Percentiles rank a stretch among this genome's conserved stretches.
phyloP scores from a whole-genome alignment of 2,888 invertebrate genomes.

The Brachypterus glaber region DNA sequence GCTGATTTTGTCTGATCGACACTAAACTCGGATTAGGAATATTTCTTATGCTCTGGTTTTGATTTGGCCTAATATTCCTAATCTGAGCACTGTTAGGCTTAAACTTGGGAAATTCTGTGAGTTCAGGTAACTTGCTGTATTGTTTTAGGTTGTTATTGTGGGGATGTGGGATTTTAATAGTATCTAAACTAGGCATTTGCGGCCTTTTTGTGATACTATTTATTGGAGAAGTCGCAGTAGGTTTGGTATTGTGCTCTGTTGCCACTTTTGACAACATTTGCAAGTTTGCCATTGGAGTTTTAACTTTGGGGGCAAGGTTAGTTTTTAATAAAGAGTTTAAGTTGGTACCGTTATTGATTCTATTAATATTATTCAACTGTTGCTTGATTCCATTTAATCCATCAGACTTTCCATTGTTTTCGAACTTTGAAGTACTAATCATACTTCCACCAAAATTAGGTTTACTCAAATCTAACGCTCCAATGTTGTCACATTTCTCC shows the following conservation, averaged over 20 bases:
- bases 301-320: constrained; percentile 7
- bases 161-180: constrained; percentile 29
- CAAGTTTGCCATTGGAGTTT: constrained; percentile 41
- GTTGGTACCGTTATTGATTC: neutral
- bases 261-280: constrained; percentile 45
- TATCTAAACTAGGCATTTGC: constrained; percentile 35
- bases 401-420: constrained; percentile 23
- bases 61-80: constrained; percentile 34
- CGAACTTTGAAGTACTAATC: too few relatives aligned
- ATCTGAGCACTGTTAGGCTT: constrained; percentile 29
- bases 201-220: constrained; percentile 21
- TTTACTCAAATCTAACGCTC: constrained; percentile 44
- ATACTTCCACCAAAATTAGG: too few relatives aligned
- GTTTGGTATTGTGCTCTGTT: constrained; percentile 29
- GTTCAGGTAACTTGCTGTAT: constrained; percentile 32
- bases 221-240: constrained; percentile 23
- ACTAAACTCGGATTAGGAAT: constrained; percentile 55
- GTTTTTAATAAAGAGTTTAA: neutral
- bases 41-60: constrained; percentile 52
- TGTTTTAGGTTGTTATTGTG: constrained; percentile 18
- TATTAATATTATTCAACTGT: constrained; percentile 13
- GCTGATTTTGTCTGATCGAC: constrained; percentile 46
- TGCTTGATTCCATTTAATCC: neutral
- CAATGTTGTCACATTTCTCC: constrained; percentile 42
- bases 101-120: constrained; percentile 42